Percentiles rank a stretch among this genome's conserved stretches.
Conservation (phyloP, 1,140 invertebrate species). For the Metopolophium dirhodum region DNA sequence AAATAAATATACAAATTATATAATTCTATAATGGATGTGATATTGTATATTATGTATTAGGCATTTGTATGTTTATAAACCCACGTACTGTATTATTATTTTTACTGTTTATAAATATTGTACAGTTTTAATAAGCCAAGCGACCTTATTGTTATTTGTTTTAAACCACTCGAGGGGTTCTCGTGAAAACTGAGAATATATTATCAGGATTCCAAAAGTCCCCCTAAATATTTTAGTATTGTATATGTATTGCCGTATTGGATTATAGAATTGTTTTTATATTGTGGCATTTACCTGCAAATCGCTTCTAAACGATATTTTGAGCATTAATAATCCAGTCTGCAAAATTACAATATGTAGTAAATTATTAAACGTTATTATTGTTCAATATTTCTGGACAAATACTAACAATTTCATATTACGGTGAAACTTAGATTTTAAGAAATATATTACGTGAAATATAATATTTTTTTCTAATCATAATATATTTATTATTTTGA, state of each 20-base stretch:
- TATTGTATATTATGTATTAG: not conserved
- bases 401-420: not conserved
- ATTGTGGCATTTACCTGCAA: not conserved
- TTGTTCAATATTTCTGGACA: not conserved
- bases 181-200: not conserved
- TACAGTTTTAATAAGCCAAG: not conserved
- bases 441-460: not conserved
- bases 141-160: constrained; percentile 1
- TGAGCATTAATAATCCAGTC: not conserved
- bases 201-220: not conserved
- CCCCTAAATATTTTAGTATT: not conserved
- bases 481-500: not conserved
- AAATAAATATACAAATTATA: not conserved
- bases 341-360: not conserved
- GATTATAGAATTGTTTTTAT: not conserved
- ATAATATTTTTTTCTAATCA: not conserved
- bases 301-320: not conserved
- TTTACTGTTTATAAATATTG: not conserved
- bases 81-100: not conserved
- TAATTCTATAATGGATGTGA: not conserved
- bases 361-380: not conserved
- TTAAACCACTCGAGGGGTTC: not conserved
- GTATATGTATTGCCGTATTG: not conserved
- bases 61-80: not conserved
- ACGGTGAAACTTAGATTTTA: not conserved